Evolutionary conservation across 2,888 invertebrate genomes (phyloP).

Genomic region (Acleris sparsana): DNA sequence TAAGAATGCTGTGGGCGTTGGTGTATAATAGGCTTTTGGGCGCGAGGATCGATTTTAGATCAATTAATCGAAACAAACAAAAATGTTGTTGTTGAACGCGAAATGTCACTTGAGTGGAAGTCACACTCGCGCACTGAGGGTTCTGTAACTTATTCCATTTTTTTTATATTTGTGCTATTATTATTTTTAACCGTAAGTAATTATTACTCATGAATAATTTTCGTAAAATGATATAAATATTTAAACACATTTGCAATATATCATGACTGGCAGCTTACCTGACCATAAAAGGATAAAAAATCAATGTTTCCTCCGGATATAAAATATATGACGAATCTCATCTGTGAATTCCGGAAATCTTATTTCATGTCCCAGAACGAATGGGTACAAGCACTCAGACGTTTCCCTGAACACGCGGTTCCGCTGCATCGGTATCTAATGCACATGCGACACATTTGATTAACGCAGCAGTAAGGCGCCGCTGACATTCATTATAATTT

Average conservation of each 20-base stretch:
- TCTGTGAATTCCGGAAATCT: not conserved
- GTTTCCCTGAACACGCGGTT: constrained; percentile 26
- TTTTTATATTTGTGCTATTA: no score
- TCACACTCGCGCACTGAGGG: no score
- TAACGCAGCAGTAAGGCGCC: constrained; percentile 59
- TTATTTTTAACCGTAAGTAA: not conserved
- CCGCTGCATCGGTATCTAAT: constrained; percentile 45
- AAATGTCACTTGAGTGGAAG: no score
- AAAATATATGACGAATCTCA: constrained; percentile 7
- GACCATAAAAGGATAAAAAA: not conserved
- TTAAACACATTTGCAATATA: no score
- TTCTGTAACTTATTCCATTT: no score
- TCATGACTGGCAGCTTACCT: not conserved
- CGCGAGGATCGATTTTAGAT: no score
- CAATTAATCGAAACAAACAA: no score
- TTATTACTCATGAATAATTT: not conserved
- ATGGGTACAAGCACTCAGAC: constrained; percentile 27
- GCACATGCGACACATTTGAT: constrained; percentile 65
- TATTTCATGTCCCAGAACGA: constrained; percentile 10
- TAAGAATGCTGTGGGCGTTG: constrained; percentile 22
- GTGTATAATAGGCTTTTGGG: no score
- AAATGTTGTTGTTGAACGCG: no score
- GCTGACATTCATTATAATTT: constrained; percentile 75
- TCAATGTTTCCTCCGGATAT: no score
- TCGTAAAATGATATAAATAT: no score